A percentile compares a stretch with the other conserved stretches of the same genome.
These are phyloP conservation scores for Sturmia bella DNA, from an alignment of 2,888 invertebrate genomes.

Conservation along the genomic window DNA sequence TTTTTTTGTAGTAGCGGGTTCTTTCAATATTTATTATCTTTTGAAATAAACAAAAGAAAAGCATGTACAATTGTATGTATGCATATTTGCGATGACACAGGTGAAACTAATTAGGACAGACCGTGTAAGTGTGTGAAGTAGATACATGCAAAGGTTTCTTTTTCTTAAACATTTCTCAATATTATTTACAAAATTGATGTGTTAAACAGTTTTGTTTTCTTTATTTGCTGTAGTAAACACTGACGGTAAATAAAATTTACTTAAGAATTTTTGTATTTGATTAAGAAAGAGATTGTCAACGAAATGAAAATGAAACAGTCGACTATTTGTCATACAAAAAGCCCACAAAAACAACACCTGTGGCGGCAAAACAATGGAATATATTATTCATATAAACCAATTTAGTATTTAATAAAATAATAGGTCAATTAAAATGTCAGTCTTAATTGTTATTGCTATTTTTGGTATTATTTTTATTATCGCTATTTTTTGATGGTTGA, in stretches of 20 bases:
- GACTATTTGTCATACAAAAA: background rate
- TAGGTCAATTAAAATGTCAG: too few species aligned
- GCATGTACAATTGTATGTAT: background rate
- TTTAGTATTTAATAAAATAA: too few species aligned
- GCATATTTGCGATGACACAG: constrained; percentile 72
- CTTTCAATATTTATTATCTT: constrained; percentile 63
- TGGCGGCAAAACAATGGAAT: background rate
- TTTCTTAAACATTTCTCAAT: constrained; percentile 13
- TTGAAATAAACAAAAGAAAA: constrained; percentile 47
- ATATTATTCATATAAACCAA: too few species aligned
- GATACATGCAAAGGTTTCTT: background rate
- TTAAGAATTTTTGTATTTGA: constrained; percentile 48
- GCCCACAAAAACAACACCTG: background rate
- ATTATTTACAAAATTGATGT: constrained; percentile 31
- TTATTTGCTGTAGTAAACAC: constrained; percentile 33
- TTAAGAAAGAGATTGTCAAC: constrained; percentile 44
- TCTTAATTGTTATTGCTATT: too few species aligned
- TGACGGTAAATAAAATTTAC: constrained; percentile 34
- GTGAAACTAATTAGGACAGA: constrained; percentile 73
- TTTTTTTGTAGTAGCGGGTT: constrained; percentile 58
- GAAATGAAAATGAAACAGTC: constrained; percentile 15
- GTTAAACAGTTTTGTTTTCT: constrained; percentile 27
- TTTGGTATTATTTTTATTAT: too few species aligned
- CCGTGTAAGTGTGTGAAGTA: constrained; percentile 10
- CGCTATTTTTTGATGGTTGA: too few species aligned